A percentile compares a stretch with the other conserved stretches of the same genome.
phyloP scores from a whole-genome alignment of 2,888 invertebrate species.

The Caenorhabditis becei region DNA sequence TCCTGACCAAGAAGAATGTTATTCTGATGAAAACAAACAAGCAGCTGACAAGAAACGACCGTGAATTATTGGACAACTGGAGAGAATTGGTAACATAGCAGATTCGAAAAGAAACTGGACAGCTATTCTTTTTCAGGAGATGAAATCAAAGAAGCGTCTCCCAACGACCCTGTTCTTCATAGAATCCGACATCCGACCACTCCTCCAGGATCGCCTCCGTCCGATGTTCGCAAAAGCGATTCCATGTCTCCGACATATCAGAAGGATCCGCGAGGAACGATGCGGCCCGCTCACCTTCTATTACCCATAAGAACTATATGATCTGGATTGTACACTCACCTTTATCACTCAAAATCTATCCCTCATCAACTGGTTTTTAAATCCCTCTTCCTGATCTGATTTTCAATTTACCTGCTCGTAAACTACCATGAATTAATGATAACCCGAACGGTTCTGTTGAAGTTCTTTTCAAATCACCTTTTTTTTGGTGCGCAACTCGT shows the following conservation, averaged over 20 bases:
- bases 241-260: constrained; percentile 56
- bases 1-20: constrained; percentile 32
- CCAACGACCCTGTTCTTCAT: constrained; percentile 44
- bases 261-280: constrained; percentile 55
- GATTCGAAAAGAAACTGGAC: background rate
- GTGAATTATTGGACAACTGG: constrained; percentile 45
- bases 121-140: constrained; percentile 55
- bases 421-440: no score
- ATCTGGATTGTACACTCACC: background rate
- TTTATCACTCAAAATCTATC: constrained; percentile 7
- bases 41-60: constrained; percentile 40
- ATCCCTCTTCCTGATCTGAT: background rate
- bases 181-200: constrained; percentile 54
- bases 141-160: constrained; percentile 39
- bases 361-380: background rate
- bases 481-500: background rate
- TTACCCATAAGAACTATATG: constrained; percentile 19
- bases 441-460: no score
- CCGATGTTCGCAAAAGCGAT: constrained; percentile 47
- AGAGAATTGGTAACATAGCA: constrained; percentile 32
- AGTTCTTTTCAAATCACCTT: background rate
- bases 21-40: constrained; percentile 38
- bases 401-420: background rate
- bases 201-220: constrained; percentile 48
- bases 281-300: constrained; percentile 58